These are phyloP conservation scores for Thereuonema tuberculata DNA, from an alignment of 1,140 invertebrate species.

Conservation along the genomic window DNA sequence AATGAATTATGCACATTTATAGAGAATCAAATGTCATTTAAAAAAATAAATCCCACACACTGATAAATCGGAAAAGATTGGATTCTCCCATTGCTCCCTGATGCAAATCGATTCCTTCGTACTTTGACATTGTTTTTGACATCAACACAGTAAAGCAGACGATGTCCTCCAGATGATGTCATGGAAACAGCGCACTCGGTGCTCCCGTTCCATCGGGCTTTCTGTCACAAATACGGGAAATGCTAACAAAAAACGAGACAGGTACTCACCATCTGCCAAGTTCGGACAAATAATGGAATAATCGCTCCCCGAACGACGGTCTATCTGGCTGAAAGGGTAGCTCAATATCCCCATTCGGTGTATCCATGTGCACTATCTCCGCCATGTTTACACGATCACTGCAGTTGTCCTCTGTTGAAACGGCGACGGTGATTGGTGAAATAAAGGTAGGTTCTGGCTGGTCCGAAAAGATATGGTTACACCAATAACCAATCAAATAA, in stretches of 20 bases:
- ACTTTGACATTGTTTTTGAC: no score
- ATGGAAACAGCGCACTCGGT: not conserved
- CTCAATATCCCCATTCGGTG: constrained; percentile 6
- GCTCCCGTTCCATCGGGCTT: not conserved
- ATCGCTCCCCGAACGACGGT: not conserved
- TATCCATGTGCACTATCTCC: constrained; percentile 9
- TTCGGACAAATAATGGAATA: not conserved
- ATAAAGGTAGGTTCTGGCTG: not conserved
- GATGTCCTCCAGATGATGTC: not conserved
- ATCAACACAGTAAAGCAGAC: not conserved
- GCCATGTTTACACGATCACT: constrained; percentile 1
- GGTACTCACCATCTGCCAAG: constrained; percentile 1
- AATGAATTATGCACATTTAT: no score
- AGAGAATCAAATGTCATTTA: no score
- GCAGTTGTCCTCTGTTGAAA: not conserved
- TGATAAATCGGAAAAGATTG: no score
- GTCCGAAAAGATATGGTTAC: not conserved
- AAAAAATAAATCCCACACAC: no score
- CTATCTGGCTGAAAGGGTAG: not conserved
- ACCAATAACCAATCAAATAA: not conserved
- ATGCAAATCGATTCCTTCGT: no score
- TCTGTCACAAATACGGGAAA: not conserved
- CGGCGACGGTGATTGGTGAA: not conserved
- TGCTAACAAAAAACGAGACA: not conserved
- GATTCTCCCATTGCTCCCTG: no score